Base-by-base conservation (phyloP, 2,888 invertebrate genomes). In the Sphaerophoria rueppellii region DNA sequence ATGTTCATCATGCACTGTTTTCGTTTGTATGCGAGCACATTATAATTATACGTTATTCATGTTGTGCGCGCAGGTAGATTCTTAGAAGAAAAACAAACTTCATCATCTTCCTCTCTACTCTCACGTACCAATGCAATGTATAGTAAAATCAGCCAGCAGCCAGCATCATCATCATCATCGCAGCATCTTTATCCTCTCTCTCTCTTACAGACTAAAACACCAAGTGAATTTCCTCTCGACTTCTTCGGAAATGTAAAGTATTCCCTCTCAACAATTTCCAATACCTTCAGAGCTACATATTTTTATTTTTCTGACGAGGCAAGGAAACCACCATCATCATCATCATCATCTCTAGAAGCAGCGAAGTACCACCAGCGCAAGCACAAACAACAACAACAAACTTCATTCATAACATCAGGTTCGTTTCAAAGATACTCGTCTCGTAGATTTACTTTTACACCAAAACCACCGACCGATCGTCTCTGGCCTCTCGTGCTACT, bases 401-500 rank as follows among this genome's bases (percentile, higher is more conserved):
- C 87, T 87, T 87, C 87, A 87, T 87, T 87, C 87, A 87, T 87
- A 87, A 87, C 77, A 77, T 86, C 82, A 78, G 74, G 82, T 82
- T 73, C 70, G 50, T 73, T 54, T 24, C 16, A 55, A 55, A 55
- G 55, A 74, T 52, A 58, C 65, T 43, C 43, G 11, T 11, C 43
- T 43, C 40, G 6, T 9, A 40, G 55, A 24, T 24, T 24, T 24
- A 2, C 24, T 24, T 24, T 24, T 24, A 24, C 24, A 24, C 65
- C 70, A 58, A 46, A 70, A 65, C 55, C 32, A 34, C 6, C 12
- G 9, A 34, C 6, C 12, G 9, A 43, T 14, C 57, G 35, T 57
- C 34, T 37, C 43, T 11, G 24, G 24, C 16, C 24, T 6, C 5
- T 9, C 81, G 77, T 82, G 78, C 82, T 78, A 78, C 80, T 81